Evolutionary conservation across 2,797 vertebrate species (phyloP), one percentile per base, ranked within the genome.

Genomic region (Hydrolagus colliei): DNA sequence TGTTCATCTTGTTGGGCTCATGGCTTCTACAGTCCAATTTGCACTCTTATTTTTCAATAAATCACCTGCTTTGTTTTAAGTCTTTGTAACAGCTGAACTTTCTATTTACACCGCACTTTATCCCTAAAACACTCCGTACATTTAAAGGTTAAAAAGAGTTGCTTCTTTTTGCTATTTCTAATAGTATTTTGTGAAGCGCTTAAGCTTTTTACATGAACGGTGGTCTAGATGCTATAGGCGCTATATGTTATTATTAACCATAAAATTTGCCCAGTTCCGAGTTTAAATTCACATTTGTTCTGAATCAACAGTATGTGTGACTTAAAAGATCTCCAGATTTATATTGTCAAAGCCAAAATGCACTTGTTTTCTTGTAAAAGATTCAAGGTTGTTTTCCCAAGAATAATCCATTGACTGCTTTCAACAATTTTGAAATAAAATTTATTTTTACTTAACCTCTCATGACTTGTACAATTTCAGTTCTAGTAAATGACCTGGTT

Each of bases 391-490:
- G 27, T 82, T 76, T 82, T 82, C 41, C 13, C 32, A 16, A 68
- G 65, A 67, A 52, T 52, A 82, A 41, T 82, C 79, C 79, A 82
- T 82, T 82, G 67, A 62, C 68, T 84, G 79, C 79, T 84, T 84
- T 67, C 79, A 84, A 84, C 79, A 84, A 84, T 84, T 84, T 84
- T 84, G 62, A 84, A 84, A 84, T 84, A 84, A 84, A 84, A 84
- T 84, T 84, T 84, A 84, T 84, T 84, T 84, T 84, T 35, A 63
- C 65, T 84, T 68, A 68, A 41, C 68, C 68, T 41, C 65, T 71
- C 63, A 80, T 80, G 77, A 35, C 79, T 84, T 52, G 41, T 52
- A 52, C 41, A 52, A 52, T 52, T 52, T 52, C 41, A 52, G 41
- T 52, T 52, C 2, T 52, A 52, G 41, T 52, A 52, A 52, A 52